Percentiles rank a stretch among this genome's conserved stretches.
phyloP scores from a whole-genome alignment of 2,797 vertebrate species.

The Arnoldichthys spilopterus region DNA sequence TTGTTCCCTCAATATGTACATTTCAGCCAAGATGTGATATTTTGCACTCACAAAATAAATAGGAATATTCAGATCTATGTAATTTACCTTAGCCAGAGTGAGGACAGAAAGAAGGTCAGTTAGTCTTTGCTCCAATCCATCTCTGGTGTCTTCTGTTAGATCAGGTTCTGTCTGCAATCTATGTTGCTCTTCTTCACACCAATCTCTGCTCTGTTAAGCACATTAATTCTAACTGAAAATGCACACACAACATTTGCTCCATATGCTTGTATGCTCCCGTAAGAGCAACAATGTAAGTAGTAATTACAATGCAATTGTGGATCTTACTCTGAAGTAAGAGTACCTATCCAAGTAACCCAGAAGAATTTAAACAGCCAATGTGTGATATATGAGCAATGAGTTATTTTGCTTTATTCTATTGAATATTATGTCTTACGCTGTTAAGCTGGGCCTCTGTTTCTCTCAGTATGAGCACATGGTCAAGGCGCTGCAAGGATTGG shows the following conservation, averaged over 20 bases:
- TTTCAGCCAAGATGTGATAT: too few species aligned
- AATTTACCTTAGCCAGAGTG: constrained; percentile 61
- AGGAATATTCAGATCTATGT: neutral
- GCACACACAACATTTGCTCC: neutral
- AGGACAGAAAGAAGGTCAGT: constrained; percentile 76
- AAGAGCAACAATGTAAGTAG: neutral
- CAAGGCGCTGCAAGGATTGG: constrained; percentile 83
- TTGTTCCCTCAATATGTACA: too few species aligned
- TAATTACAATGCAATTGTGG: neutral
- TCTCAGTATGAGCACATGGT: constrained; percentile 79
- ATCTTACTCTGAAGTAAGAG: neutral
- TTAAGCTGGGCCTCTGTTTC: constrained; percentile 79
- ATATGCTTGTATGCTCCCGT: neutral
- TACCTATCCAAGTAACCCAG: neutral
- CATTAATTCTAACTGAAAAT: constrained; percentile 6
- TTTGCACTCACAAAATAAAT: too few species aligned
- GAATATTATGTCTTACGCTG: constrained; percentile 70
- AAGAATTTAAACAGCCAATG: neutral
- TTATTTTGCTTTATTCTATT: neutral
- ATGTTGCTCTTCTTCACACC: constrained; percentile 84
- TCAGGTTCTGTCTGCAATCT: constrained; percentile 72
- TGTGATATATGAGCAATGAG: neutral
- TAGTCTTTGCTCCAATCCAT: constrained; percentile 66
- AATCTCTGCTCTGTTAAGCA: constrained; percentile 78
- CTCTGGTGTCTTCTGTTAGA: constrained; percentile 65